These are phyloP conservation scores for Holotrichia oblita DNA, from an alignment of 1,140 invertebrate species.

Conservation along the genomic window DNA sequence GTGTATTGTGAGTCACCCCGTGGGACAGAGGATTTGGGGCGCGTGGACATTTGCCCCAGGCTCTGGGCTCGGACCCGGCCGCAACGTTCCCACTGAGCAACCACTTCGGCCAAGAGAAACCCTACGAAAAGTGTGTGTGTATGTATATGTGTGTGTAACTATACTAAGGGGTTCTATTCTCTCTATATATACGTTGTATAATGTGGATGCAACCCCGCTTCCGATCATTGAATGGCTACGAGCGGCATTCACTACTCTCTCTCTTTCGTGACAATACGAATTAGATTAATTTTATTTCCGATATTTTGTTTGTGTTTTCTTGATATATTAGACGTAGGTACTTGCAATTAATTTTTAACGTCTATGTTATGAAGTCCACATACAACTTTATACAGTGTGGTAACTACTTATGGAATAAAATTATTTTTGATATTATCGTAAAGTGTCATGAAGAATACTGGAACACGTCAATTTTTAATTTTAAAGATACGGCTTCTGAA, in stretches of 20 bases:
- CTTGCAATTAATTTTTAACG: too few species aligned
- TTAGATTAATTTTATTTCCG: slow-evolving; percentile 38
- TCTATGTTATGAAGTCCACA: too few species aligned
- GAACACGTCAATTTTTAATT: too few species aligned
- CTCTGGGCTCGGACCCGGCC: slow-evolving; percentile 59
- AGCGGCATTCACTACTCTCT: slow-evolving; percentile 1
- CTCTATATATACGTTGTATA: slow-evolving; percentile 26
- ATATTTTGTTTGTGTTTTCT: slow-evolving; percentile 34
- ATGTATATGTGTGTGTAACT: not conserved
- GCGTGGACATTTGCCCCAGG: slow-evolving; percentile 53
- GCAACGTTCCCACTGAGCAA: slow-evolving; percentile 63
- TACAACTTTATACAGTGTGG: too few species aligned
- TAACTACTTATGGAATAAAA: too few species aligned
- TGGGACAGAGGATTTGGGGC: slow-evolving; percentile 53
- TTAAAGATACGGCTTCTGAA: too few species aligned
- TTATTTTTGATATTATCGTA: too few species aligned
- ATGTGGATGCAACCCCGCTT: slow-evolving; percentile 37
- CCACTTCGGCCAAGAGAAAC: slow-evolving; percentile 58
- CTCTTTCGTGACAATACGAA: slow-evolving; percentile 33
- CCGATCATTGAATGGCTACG: slow-evolving; percentile 39
- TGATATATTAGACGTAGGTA: not conserved
- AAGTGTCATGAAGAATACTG: too few species aligned
- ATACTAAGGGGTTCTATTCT: slow-evolving; percentile 19
- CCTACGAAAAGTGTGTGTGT: slow-evolving; percentile 35
- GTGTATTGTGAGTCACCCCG: slow-evolving; percentile 54